Percentiles rank a stretch among this genome's conserved stretches.
phyloP scores from a whole-genome alignment of 2,888 invertebrate genomes.

The Pecten maximus region DNA sequence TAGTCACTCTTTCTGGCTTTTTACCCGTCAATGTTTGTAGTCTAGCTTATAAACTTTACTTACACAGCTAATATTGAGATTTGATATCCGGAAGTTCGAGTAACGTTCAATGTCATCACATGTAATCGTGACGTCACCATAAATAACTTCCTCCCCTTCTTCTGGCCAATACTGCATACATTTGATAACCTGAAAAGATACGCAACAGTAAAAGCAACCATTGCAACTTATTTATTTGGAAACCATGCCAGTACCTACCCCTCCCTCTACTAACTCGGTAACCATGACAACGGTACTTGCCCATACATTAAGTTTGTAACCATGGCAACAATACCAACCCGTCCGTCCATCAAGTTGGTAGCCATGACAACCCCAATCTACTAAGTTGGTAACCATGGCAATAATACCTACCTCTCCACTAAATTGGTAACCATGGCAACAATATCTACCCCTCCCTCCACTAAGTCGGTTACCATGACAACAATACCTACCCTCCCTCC shows the following conservation, averaged over 20 bases:
- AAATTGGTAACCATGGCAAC: not conserved
- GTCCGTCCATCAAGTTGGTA: not conserved
- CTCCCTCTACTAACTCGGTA: not conserved
- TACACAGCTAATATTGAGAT: constrained; percentile 64
- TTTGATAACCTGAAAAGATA: constrained; percentile 62
- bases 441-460: not conserved
- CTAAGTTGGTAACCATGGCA: not conserved
- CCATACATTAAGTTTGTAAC: not conserved
- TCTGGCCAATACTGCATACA: constrained; percentile 75
- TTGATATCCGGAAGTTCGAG: constrained; percentile 69
- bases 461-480: not conserved
- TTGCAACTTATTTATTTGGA: not conserved
- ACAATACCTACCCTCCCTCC: not conserved
- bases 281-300: not conserved
- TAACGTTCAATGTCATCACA: constrained; percentile 59
- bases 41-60: too few species aligned
- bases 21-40: too few species aligned
- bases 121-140: constrained; percentile 64
- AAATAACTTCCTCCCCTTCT: constrained; percentile 51
- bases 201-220: not conserved
- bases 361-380: not conserved
- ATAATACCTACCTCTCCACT: not conserved
- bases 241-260: not conserved
- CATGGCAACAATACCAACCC: not conserved
- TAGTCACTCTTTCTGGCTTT: too few species aligned